phyloP scores from a whole-genome alignment of 1,140 invertebrate genomes.

The Neodiprion fabricii region DNA sequence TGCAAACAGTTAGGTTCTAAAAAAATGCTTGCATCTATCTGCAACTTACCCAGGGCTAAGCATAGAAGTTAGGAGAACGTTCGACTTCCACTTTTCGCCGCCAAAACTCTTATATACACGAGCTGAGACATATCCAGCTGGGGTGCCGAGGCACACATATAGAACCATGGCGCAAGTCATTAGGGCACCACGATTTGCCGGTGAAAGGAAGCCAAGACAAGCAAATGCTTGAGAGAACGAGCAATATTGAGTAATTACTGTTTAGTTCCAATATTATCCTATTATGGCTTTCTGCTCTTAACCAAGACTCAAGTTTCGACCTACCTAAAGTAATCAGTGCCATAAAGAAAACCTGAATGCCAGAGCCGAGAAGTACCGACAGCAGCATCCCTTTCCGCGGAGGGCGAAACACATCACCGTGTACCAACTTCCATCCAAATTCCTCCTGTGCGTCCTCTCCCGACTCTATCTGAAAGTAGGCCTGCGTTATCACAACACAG shows the following conservation, averaged over 20 bases:
- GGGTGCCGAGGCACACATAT: conserved; percentile 94
- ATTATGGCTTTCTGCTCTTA: conserved; percentile 13
- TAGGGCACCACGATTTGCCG: conserved; percentile 95
- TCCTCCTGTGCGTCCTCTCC: conserved; percentile 98
- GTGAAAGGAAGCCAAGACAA: conserved; percentile 96
- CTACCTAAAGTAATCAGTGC: conserved; percentile 73
- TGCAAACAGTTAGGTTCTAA: neutral
- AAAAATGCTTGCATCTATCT: neutral
- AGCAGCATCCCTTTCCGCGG: conserved; percentile 97
- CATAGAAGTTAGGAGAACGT: conserved; percentile 95
- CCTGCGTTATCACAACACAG: conserved; percentile 55
- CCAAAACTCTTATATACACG: conserved; percentile 98
- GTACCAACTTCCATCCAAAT: conserved; percentile 98
- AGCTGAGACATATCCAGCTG: conserved; percentile 95
- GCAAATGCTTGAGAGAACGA: conserved; percentile 79
- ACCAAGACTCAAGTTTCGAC: neutral
- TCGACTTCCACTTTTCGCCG: conserved; percentile 98
- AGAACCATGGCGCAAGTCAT: conserved; percentile 98
- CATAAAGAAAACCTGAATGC: conserved; percentile 83
- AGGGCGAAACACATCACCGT: conserved; percentile 94
- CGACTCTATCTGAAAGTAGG: conserved; percentile 78
- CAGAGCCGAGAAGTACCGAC: conserved; percentile 93
- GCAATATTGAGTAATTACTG: conserved; percentile 9
- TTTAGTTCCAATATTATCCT: conserved; percentile 14
- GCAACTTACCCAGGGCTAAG: conserved; percentile 87